Evolutionary conservation across 2,888 invertebrate genomes (phyloP).

Genomic region (Crossocerus cetratus): DNA sequence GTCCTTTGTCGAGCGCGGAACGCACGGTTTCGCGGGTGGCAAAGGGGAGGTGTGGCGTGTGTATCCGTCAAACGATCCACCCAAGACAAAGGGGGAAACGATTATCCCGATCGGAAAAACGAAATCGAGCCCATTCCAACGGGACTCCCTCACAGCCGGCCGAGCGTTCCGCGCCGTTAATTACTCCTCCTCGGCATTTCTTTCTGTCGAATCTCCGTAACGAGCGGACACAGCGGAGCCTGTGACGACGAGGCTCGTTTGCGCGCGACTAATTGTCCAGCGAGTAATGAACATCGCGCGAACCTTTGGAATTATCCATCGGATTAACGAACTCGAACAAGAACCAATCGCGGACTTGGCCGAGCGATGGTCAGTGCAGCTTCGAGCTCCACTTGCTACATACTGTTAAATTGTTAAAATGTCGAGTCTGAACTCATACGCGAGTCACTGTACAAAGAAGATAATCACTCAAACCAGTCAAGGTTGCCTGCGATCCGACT

Average conservation of each 20-base stretch:
- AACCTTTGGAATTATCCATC: constrained; percentile 26
- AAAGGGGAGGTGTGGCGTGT: not conserved
- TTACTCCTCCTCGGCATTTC: constrained; percentile 21
- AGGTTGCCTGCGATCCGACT: too few species aligned
- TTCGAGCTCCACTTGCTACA: too few species aligned
- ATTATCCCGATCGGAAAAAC: not conserved
- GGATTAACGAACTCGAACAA: constrained; percentile 21
- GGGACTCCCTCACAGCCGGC: constrained; percentile 20
- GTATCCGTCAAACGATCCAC: not conserved
- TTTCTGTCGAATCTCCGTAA: constrained; percentile 29
- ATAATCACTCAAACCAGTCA: too few species aligned
- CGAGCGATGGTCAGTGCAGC: not conserved
- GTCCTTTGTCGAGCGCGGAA: too few species aligned
- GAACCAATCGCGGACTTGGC: not conserved
- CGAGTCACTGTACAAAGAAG: too few species aligned
- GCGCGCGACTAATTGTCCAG: constrained; percentile 23
- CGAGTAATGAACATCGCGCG: constrained; percentile 30
- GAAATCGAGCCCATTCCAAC: not conserved
- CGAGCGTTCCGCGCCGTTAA: constrained; percentile 28
- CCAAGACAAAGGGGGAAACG: not conserved
- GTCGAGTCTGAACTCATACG: too few species aligned
- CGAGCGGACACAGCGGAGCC: constrained; percentile 13
- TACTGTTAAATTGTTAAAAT: too few species aligned
- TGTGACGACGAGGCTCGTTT: constrained; percentile 28
- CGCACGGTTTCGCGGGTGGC: too few species aligned